Conservation (phyloP, 2,888 invertebrate genomes). For the Mesochorus sp. region DNA sequence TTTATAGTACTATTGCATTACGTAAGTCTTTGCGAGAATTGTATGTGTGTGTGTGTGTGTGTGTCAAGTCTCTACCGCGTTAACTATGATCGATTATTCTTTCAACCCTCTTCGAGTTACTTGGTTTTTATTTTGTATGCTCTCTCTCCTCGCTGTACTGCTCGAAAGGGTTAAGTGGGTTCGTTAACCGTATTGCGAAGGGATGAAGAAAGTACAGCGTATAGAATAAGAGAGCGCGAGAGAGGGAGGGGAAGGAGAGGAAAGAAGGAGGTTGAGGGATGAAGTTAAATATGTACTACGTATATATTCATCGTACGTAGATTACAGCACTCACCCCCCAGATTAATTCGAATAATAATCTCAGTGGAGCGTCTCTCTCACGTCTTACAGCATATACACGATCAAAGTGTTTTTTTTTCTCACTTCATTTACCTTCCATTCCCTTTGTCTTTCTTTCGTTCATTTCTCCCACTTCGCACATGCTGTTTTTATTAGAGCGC, state of each 20-base stretch:
- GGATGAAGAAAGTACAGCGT: slow-evolving; percentile 30
- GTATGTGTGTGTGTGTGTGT: not conserved
- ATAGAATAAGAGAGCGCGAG: not conserved
- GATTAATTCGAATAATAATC: slow-evolving; percentile 55
- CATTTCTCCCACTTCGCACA: not conserved
- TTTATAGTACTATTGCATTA: slow-evolving; percentile 22
- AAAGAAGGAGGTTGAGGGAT: slow-evolving; percentile 7
- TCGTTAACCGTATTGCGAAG: slow-evolving; percentile 64
- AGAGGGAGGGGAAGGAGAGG: not conserved
- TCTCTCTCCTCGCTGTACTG: not conserved
- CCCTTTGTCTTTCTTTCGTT: not conserved
- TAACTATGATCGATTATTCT: slow-evolving; percentile 75
- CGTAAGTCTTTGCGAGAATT: not conserved
- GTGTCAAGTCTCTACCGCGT: slow-evolving; percentile 20
- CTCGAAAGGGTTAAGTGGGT: slow-evolving; percentile 62
- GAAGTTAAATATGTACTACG: slow-evolving; percentile 17
- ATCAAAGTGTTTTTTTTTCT: slow-evolving; percentile 27
- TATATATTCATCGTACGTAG: not conserved
- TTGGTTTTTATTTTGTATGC: slow-evolving; percentile 25
- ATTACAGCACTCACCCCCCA: slow-evolving; percentile 29
- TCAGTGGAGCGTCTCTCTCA: slow-evolving; percentile 32
- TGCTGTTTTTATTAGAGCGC: slow-evolving; percentile 11
- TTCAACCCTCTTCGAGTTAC: slow-evolving; percentile 67
- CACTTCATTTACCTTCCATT: slow-evolving; percentile 15
- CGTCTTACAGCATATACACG: slow-evolving; percentile 44